Evolutionary conservation across 2,797 vertebrate genomes (phyloP).

Genomic region (Acridotheres tristis): DNA sequence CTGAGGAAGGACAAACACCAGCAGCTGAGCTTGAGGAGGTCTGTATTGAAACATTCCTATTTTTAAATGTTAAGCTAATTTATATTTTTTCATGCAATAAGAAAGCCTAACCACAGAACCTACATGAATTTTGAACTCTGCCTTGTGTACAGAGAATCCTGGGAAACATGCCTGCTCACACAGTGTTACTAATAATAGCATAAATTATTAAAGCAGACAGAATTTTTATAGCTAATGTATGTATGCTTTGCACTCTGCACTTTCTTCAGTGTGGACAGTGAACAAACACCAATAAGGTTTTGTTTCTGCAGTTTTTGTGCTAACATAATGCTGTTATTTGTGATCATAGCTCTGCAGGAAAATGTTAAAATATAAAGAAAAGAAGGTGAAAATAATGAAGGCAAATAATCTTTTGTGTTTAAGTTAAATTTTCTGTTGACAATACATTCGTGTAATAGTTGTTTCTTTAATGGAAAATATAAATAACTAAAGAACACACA

Average conservation of each 20-base stretch:
- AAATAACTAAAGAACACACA: not conserved
- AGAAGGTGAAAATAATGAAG: not conserved
- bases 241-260: not conserved
- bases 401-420: not conserved
- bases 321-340: not conserved
- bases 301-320: not conserved
- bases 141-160: not conserved
- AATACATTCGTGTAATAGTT: not conserved
- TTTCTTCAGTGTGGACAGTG: not conserved
- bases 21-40: not conserved
- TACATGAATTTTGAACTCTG: not conserved
- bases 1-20: not conserved
- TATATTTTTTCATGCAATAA: not conserved
- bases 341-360: not conserved
- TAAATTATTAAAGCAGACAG: slow-evolving; percentile 49
- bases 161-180: slow-evolving; percentile 19
- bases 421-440: slow-evolving; percentile 14
- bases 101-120: not conserved
- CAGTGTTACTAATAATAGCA: slow-evolving; percentile 21
- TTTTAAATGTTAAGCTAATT: not conserved
- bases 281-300: not conserved
- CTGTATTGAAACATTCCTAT: not conserved
- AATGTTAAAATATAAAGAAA: not conserved
- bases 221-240: not conserved
- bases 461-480: not conserved